These are phyloP conservation scores for Copidosoma floridanum DNA, from an alignment of 1,140 invertebrate genomes.

Conservation along the genomic window DNA sequence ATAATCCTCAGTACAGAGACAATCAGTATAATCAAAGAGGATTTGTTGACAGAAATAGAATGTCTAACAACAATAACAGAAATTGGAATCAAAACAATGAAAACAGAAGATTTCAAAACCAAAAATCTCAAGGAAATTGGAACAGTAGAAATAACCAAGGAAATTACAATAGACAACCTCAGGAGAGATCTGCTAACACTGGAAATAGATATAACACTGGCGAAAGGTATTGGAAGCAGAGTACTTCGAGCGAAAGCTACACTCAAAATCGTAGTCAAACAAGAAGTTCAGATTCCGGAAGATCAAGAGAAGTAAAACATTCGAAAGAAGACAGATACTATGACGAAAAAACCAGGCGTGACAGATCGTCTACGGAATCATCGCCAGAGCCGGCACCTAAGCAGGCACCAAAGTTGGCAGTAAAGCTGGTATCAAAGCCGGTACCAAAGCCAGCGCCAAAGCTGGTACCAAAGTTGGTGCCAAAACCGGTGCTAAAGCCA, in stretches of 20 bases:
- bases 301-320: conserved; percentile 8
- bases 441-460: not conserved
- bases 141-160: conserved; percentile 29
- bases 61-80: conserved; percentile 32
- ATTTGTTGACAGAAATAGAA: conserved; percentile 17
- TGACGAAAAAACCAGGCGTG: conserved; percentile 10
- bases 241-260: conserved; percentile 11
- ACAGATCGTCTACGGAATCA: conserved; percentile 3
- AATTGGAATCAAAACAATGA: conserved; percentile 35
- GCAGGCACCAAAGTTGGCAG: not conserved
- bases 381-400: conserved; percentile 5
- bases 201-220: conserved; percentile 10
- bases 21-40: conserved; percentile 25
- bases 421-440: not conserved
- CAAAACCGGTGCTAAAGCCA: conserved; percentile 12
- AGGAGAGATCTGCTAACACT: conserved; percentile 8
- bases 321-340: conserved; percentile 9
- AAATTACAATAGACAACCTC: conserved; percentile 17
- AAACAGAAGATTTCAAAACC: conserved; percentile 30
- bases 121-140: conserved; percentile 31
- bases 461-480: too few species aligned
- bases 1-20: conserved; percentile 17
- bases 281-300: conserved; percentile 11
- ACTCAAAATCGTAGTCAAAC: conserved; percentile 16
- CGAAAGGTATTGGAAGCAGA: conserved; percentile 22